phyloP scores from a whole-genome alignment of 2,888 invertebrate species.

The Drosophila nr. fundita region DNA sequence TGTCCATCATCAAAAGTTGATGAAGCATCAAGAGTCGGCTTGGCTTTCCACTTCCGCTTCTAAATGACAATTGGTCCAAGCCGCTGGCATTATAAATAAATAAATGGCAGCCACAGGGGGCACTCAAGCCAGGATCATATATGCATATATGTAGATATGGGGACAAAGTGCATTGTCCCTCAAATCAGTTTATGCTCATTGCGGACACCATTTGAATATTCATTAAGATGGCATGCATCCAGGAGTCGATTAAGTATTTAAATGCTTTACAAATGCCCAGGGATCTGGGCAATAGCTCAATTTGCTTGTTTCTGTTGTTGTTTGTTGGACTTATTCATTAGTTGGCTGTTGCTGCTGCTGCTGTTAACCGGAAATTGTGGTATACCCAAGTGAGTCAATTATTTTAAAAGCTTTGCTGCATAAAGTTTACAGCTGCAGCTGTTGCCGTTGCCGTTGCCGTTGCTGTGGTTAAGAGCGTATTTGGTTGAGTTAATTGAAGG shows the following conservation, averaged over 20 bases:
- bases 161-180: conserved; percentile 11
- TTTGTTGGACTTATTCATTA: conserved; percentile 68
- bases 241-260: conserved; percentile 68
- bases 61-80: conserved; percentile 43
- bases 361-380: conserved; percentile 79
- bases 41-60: conserved; percentile 59
- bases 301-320: conserved; percentile 23
- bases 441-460: not conserved
- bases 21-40: conserved; percentile 28
- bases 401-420: conserved; percentile 82
- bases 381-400: conserved; percentile 81
- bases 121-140: conserved; percentile 2
- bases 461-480: conserved; percentile 62
- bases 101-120: conserved; percentile 32
- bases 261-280: conserved; percentile 60
- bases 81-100: conserved; percentile 57
- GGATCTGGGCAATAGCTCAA: conserved; percentile 21
- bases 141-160: not conserved
- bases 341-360: conserved; percentile 66
- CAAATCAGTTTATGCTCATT: conserved; percentile 29
- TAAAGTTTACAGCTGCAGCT: conserved; percentile 61
- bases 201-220: conserved; percentile 61
- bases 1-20: conserved; percentile 26
- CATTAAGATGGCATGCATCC: conserved; percentile 68
- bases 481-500: conserved; percentile 66